Evolutionary conservation across 2,113 vertebrate genomes (phyloP).

Genomic region (Apaloderma vittatum): DNA sequence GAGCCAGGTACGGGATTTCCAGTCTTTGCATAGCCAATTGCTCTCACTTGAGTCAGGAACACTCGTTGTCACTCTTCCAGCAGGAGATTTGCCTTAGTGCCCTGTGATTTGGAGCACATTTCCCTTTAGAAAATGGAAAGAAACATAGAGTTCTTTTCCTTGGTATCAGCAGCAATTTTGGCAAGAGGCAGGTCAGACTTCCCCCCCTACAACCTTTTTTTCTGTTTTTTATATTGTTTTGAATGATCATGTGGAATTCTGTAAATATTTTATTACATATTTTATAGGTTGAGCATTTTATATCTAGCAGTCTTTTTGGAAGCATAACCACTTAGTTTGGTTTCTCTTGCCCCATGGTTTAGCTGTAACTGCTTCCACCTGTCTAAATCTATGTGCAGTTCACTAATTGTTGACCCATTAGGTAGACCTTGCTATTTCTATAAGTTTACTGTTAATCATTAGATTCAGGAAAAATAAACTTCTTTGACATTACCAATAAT

Average conservation of each 20-base stretch:
- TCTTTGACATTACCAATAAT: constrained; percentile 30
- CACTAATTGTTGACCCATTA: constrained; percentile 73
- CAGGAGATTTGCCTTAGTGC: neutral
- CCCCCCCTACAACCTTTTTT: rapidly evolving
- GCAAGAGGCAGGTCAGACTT: neutral
- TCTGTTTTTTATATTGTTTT: constrained; percentile 23
- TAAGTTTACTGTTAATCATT: constrained; percentile 67
- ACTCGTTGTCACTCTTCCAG: neutral
- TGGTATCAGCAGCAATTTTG: neutral
- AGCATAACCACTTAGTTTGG: constrained; percentile 35
- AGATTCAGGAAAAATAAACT: constrained; percentile 61
- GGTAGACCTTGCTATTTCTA: constrained; percentile 69
- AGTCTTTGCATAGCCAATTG: constrained; percentile 2
- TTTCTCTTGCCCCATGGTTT: constrained; percentile 63
- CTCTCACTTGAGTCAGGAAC: neutral
- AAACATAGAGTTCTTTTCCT: constrained; percentile 34
- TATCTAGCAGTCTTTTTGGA: constrained; percentile 54
- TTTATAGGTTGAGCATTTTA: constrained; percentile 72
- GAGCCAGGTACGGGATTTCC: constrained; percentile 39
- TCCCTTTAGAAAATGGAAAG: constrained; percentile 30
- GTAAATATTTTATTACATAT: constrained; percentile 68
- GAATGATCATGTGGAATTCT: constrained; percentile 60
- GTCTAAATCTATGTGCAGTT: constrained; percentile 62
- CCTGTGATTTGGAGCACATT: constrained; percentile 30
- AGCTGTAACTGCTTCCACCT: constrained; percentile 77